Conservation (phyloP, 2,113 vertebrate genomes). For the Lagopus muta region DNA sequence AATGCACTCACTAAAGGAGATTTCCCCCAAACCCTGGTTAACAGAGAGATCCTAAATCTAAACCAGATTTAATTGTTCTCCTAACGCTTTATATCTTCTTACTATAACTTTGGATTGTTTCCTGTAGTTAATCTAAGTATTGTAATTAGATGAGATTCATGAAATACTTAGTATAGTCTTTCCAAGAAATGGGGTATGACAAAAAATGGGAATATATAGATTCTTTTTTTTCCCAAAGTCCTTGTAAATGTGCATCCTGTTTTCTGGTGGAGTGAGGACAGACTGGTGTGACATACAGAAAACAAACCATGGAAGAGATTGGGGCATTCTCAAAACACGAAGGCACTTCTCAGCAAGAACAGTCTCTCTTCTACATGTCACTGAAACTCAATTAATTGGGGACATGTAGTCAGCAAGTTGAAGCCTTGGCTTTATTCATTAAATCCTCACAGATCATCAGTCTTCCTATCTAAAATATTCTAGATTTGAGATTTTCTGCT, state of each 20-base stretch:
- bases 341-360: background rate
- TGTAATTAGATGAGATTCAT: background rate
- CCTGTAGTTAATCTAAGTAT: background rate
- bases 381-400: background rate
- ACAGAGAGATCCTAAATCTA: background rate
- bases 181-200: background rate
- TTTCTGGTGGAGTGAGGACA: background rate
- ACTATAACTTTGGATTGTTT: background rate
- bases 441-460: background rate
- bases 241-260: background rate
- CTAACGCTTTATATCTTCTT: background rate
- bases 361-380: background rate
- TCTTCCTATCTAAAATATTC: background rate
- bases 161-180: background rate
- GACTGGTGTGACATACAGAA: background rate
- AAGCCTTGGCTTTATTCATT: background rate
- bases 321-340: background rate
- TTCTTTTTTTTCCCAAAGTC: background rate
- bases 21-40: background rate
- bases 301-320: background rate
- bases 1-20: background rate
- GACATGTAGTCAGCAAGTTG: background rate
- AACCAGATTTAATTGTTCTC: background rate
- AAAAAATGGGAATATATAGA: background rate
- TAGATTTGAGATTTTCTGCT: background rate